Conservation (phyloP, 2,113 vertebrate genomes). For the Ameiurus melas region DNA sequence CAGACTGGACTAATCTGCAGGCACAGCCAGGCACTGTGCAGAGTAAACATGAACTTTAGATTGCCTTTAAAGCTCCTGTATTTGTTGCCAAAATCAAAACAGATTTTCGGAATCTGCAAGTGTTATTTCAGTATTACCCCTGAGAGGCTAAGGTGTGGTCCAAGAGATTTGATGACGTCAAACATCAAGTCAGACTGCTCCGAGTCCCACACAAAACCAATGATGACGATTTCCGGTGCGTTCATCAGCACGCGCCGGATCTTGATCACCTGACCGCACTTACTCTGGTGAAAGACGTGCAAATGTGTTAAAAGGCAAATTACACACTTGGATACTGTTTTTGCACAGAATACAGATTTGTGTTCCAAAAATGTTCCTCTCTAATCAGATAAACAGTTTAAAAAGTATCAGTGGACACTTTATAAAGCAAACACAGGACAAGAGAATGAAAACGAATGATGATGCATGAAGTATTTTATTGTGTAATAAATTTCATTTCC, state of each 20-base stretch:
- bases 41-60: constrained; percentile 25
- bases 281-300: constrained; percentile 72
- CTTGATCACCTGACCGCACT: constrained; percentile 94
- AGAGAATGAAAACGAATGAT: background rate
- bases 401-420: background rate
- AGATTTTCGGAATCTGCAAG: background rate
- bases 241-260: constrained; percentile 95
- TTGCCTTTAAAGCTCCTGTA: constrained; percentile 12
- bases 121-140: constrained; percentile 76
- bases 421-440: background rate
- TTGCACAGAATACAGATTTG: background rate
- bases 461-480: background rate
- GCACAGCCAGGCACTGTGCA: background rate
- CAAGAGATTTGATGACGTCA: constrained; percentile 85
- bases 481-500: background rate
- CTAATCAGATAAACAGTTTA: background rate
- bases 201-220: constrained; percentile 94
- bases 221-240: constrained; percentile 92
- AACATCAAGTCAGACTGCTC: constrained; percentile 93
- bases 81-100: background rate
- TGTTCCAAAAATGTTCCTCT: background rate
- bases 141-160: constrained; percentile 84
- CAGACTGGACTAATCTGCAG: constrained; percentile 26
- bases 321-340: background rate
- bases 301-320: background rate